These are phyloP conservation scores for Crocuta crocuta DNA, from an alignment of 2,113 vertebrate species.

Conservation along the genomic window DNA sequence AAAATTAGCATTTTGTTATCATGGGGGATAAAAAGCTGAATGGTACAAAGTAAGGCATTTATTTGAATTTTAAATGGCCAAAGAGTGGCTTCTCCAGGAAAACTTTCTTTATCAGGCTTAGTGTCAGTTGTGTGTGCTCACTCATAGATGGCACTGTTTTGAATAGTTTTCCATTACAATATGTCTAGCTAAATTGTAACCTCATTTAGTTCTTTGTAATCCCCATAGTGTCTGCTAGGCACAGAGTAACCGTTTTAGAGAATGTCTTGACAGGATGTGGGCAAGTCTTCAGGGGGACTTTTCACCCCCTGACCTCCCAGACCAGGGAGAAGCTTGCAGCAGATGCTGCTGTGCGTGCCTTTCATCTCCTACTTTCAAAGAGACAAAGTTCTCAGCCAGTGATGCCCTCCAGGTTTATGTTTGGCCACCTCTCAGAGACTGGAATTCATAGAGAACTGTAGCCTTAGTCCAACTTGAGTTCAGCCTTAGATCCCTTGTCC, in stretches of 20 bases:
- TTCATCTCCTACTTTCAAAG: neutral
- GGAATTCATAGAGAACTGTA: neutral
- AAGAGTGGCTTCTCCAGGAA: neutral
- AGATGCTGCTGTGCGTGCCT: neutral
- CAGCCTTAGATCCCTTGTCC: neutral
- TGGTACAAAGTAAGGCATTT: neutral
- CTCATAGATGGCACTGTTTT: neutral
- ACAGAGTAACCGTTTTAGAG: neutral
- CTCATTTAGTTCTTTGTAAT: neutral
- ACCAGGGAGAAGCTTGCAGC: neutral
- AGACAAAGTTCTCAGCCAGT: neutral
- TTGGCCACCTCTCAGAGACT: neutral
- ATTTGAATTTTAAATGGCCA: neutral
- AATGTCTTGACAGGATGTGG: neutral
- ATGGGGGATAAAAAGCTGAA: too few relatives aligned
- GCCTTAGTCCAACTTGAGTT: neutral
- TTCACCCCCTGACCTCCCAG: neutral
- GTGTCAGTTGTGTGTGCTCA: neutral
- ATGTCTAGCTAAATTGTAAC: neutral
- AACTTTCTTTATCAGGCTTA: neutral
- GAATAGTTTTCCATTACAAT: neutral
- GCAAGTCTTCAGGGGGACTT: neutral
- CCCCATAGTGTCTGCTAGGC: neutral
- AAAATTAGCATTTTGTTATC: neutral
- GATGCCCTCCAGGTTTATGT: neutral